Base-by-base conservation (phyloP, 2,797 vertebrate species). In the Sebastes trivittatus region DNA sequence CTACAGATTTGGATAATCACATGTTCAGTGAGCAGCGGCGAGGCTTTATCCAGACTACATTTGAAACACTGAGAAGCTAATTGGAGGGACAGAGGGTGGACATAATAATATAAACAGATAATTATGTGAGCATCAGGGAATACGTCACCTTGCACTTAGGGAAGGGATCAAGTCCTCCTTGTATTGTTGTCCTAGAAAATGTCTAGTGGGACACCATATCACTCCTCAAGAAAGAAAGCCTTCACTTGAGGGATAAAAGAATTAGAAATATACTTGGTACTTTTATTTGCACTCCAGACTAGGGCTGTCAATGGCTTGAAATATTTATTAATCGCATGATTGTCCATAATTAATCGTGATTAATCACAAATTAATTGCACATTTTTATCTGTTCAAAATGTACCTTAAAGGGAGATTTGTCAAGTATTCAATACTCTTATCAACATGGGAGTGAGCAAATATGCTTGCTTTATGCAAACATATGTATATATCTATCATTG, bases 61-160 rank as follows among this genome's bases (percentile, higher is more conserved):
- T 8, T 72, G 34, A 72, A 23, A 36, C 42, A 20, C 59, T 23
- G 10, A 65, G 61, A 56, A 55, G 32, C 27, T 68, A 18, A 60
- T 14, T 46, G 56, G 55, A 63, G 46, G 20, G 22, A 34, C 42
- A 66, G 25, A 66, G 18, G 18, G 7, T 29, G 29, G 68, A 59
- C n/a, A 64, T 14, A 29, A 66, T n/a, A 56, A 66, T n/a, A 56
- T 7, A 49, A 49, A 52, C 64, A 72, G 16, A 34, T 72, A 78
- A 46, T 38, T 30, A 34, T 74, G 23, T 75, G 34, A 69, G 14
- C 42, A 61, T 29, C 7, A 36, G 23, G 7, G 22, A 68, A 16
- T 11, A 20, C 9, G 13, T 18, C 73, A 54, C 1, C 11, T 32
- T 49, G 27, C 20, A 20, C 30, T 68, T 75, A 67, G 18, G 56